Conservation (phyloP, 1,140 invertebrate genomes). For the Xylocopa sonorina region DNA sequence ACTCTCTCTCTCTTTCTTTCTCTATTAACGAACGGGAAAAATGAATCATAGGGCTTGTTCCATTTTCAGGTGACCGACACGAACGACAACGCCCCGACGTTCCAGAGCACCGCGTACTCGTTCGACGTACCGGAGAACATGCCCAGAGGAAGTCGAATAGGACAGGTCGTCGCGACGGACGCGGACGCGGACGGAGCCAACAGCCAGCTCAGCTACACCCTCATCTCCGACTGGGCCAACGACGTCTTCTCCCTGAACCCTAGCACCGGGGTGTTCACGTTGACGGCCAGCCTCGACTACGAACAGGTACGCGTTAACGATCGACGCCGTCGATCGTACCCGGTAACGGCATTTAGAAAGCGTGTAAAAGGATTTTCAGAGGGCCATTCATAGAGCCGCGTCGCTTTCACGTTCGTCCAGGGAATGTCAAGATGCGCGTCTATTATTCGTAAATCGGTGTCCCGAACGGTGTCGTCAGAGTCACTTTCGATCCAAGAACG, state of each 20-base stretch:
- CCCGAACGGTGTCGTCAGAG: background rate
- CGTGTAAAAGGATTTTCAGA: conserved; percentile 17
- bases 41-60: too few relatives aligned
- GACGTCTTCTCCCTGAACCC: conserved; percentile 96
- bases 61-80: conserved; percentile 91
- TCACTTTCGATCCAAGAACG: background rate
- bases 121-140: conserved; percentile 95
- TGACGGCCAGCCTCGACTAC: conserved; percentile 94
- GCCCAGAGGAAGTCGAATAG: conserved; percentile 89
- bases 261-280: conserved; percentile 93
- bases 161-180: conserved; percentile 91
- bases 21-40: too few relatives aligned
- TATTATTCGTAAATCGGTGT: background rate
- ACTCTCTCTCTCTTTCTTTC: too few relatives aligned
- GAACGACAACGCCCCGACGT: conserved; percentile 96
- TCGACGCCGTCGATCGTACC: background rate
- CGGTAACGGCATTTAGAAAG: conserved; percentile 10
- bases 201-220: conserved; percentile 93
- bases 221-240: conserved; percentile 96
- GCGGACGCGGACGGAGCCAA: conserved; percentile 91
- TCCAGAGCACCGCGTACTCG: conserved; percentile 91
- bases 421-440: background rate
- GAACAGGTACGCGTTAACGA: conserved; percentile 90
- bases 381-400: background rate
- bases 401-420: conserved; percentile 4